Evolutionary conservation across 1,140 invertebrate genomes (phyloP).

Genomic region (Polypedilum vanderplanki): DNA sequence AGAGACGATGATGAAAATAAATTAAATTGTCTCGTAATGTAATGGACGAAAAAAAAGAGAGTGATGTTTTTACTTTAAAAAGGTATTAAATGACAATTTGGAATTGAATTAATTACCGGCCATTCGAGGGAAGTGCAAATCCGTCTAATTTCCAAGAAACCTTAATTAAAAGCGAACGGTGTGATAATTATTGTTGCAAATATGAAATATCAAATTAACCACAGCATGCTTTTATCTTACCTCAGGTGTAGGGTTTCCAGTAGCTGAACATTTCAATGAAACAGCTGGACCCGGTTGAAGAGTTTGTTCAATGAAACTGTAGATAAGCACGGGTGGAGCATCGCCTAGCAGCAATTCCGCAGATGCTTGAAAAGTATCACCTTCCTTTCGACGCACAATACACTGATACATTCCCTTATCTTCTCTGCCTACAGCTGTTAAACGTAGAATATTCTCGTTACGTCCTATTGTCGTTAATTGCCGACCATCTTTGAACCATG

Average conservation of each 20-base stretch:
- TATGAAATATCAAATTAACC: too few species aligned
- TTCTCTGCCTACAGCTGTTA: slow-evolving; percentile 62
- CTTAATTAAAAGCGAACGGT: background rate
- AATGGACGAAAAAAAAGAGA: too few species aligned
- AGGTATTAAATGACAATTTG: background rate
- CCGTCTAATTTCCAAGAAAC: slow-evolving; percentile 75
- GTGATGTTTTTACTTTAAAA: too few species aligned
- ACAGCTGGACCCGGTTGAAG: slow-evolving; percentile 75
- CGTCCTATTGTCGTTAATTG: slow-evolving; percentile 59
- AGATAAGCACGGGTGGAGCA: slow-evolving; percentile 71
- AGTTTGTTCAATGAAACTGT: slow-evolving; percentile 77
- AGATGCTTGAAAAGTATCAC: slow-evolving; percentile 70
- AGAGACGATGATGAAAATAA: too few species aligned
- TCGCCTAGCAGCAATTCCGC: slow-evolving; percentile 74
- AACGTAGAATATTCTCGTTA: slow-evolving; percentile 55
- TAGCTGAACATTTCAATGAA: slow-evolving; percentile 76
- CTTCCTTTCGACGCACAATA: slow-evolving; percentile 63
- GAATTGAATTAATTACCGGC: slow-evolving; percentile 50
- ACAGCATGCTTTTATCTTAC: slow-evolving; percentile 35
- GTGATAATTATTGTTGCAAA: too few species aligned
- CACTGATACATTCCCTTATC: slow-evolving; percentile 84
- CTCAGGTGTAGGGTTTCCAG: slow-evolving; percentile 77
- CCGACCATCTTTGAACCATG: slow-evolving; percentile 70
- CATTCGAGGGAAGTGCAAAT: slow-evolving; percentile 63
- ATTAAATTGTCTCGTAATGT: too few species aligned